Base-by-base conservation (phyloP, 2,113 vertebrate genomes). In the Rhinoderma darwinii region DNA sequence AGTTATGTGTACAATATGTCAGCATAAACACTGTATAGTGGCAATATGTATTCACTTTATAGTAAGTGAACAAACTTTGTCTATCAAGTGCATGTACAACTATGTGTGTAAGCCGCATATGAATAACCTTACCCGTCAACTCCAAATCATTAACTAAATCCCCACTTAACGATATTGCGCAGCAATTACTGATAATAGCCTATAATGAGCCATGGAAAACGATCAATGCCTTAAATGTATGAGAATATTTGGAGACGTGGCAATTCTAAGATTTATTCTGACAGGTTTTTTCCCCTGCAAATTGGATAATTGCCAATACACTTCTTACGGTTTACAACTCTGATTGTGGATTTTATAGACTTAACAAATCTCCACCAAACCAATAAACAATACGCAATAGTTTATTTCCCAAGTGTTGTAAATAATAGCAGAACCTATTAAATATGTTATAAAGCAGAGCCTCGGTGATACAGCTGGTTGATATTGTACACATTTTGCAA, bases 391-490 rank as follows among this genome's bases (percentile, higher is more conserved):
- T 44, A 75, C 27, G 12, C 44, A 75, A 44, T 44, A 44, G 25
- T 18, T 27, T 27, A 75, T 75, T 75, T 75, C 39, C 41, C 25
- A 44, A 75, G 20, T 75, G 73, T 44, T 43, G 73, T 73, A 73
- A 70, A 73, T 73, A 41, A 73, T 25, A 78, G 25, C 41, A 76
- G 51, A 56, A 20, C 50, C 37, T 15, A 56, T 79, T 79, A 27
- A 12, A 79, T 1, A 3, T 79, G 77, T 20, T 39, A 79, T 79
- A 59, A 79, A 79, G 15, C 77, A 79, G 51, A n/a, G 7, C 32
- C 32, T 56, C 10, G n/a, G 20, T 9, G 51, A 56, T 30, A 39
- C 77, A 79, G 50, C 77, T 79, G 30, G 9, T 56, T 59, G 30
- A 79, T 79, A 79, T 54, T 79, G 17, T 14, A n/a, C 20, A 39